Percentiles rank a stretch among this genome's conserved stretches.
Conservation (phyloP, 2,888 invertebrate species). For the Malthinus flaveolus region DNA sequence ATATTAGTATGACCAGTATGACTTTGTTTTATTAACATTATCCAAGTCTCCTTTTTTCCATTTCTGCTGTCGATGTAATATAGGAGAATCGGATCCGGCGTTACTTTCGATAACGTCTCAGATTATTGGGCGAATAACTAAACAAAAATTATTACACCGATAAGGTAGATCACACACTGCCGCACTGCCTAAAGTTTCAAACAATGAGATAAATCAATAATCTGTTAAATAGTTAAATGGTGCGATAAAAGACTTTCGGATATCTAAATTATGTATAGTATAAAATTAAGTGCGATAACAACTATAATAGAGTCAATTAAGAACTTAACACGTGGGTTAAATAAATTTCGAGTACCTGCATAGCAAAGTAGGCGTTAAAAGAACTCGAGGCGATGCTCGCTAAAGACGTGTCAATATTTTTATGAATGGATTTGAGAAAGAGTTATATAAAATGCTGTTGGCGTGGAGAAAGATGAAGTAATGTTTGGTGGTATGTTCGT, state of each 20-base stretch:
- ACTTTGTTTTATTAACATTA: too few relatives aligned
- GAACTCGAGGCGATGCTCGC: slow-evolving; percentile 14
- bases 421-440: slow-evolving; percentile 29
- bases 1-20: too few relatives aligned
- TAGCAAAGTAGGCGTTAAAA: slow-evolving; percentile 19
- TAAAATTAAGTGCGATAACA: slow-evolving; percentile 26
- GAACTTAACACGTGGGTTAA: slow-evolving; percentile 36
- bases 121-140: too few relatives aligned
- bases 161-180: too few relatives aligned
- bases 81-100: too few relatives aligned
- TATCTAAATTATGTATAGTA: too few relatives aligned
- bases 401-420: slow-evolving; percentile 28
- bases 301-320: slow-evolving; percentile 37
- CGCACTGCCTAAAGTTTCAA: neutral
- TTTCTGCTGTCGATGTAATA: too few relatives aligned
- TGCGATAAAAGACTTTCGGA: slow-evolving; percentile 17
- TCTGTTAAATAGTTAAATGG: slow-evolving; percentile 28
- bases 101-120: too few relatives aligned
- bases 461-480: slow-evolving; percentile 14
- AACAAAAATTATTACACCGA: too few relatives aligned
- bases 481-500: slow-evolving; percentile 20
- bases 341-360: slow-evolving; percentile 24
- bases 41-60: too few relatives aligned
- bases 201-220: slow-evolving; percentile 11
- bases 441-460: slow-evolving; percentile 14